Evolutionary conservation across 2,797 vertebrate genomes (phyloP), one percentile per base, ranked within the genome.

Genomic region (Sebastes iracundus): DNA sequence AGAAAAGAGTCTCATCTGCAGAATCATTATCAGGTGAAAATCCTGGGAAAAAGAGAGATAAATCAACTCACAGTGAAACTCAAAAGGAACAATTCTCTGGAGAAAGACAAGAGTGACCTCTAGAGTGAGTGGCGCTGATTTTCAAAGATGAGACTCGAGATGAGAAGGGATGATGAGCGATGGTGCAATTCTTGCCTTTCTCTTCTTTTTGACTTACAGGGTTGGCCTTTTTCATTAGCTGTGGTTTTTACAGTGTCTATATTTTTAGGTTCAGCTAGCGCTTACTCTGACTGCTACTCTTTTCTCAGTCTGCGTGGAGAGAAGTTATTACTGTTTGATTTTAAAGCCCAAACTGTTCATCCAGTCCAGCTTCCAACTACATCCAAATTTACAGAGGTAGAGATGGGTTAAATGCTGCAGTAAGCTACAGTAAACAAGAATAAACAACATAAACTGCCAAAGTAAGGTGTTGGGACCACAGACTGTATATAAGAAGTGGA

Each of bases 71-170:
- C 2, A 52, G 32, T 30, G 14, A 58, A 42, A n/a, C 72, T 70
- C n/a, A 69, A 35, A 64, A 49, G 14, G 22, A 32, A 55, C 14
- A 30, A 23, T 65, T 65, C 55, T 60, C 30, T 30, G 20, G 35
- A 49, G 59, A 58, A 35, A 46, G 72, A 70, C 35, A 13, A 32
- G 25, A 55, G 20, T 71, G 72, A 74, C 69, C 61, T 38, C 13
- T 2, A 16, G 23, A 56, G 33, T 18, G 30, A 81, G 23, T 4
- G 27, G 22, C 28, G 35, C 30, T 20, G 60, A 23, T 35, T 74
- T 79, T 68, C 67, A 68, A 69, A 72, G 76, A 79, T 62, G 62
- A 79, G 35, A 62, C 56, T 13, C 1, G 4, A 64, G 71, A 68
- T 72, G 28, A 75, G 62, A 58, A 14, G 12, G 10, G 70, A 65